phyloP scores from a whole-genome alignment of 2,888 invertebrate genomes.

The Habrosyne pyritoides region DNA sequence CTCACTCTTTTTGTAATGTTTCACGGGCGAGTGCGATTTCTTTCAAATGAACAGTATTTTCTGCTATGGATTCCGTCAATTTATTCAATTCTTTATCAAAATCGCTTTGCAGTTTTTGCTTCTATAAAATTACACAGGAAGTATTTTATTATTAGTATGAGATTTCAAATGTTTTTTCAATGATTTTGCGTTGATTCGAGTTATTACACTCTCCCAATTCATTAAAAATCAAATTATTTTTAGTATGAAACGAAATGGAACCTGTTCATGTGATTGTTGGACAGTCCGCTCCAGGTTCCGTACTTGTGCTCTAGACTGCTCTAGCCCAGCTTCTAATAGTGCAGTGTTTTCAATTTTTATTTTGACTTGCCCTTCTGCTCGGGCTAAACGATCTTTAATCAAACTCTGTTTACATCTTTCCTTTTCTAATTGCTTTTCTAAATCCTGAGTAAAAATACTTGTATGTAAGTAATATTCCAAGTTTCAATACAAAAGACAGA shows the following conservation, averaged over 20 bases:
- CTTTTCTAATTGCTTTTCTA: constrained; percentile 68
- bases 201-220: too few species aligned
- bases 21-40: constrained; percentile 66
- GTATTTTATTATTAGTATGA: too few species aligned
- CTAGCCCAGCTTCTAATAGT: constrained; percentile 57
- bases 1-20: constrained; percentile 69
- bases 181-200: too few species aligned
- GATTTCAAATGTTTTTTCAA: too few species aligned
- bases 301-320: constrained; percentile 51
- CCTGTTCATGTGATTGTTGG: constrained; percentile 63
- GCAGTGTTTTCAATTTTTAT: constrained; percentile 48
- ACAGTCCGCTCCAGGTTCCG: constrained; percentile 55
- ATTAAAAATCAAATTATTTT: too few species aligned
- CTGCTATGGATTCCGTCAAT: constrained; percentile 61
- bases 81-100: constrained; percentile 63
- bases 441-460: constrained; percentile 45
- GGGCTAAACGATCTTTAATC: constrained; percentile 51
- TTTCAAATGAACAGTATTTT: constrained; percentile 63
- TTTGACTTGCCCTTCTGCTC: constrained; percentile 61
- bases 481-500: too few species aligned
- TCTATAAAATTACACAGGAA: constrained; percentile 42
- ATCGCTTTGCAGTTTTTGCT: constrained; percentile 56
- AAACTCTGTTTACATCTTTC: constrained; percentile 54
- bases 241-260: constrained; percentile 21
- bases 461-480: not conserved